These are phyloP conservation scores for Drosophila chauvacae DNA, from an alignment of 1,140 invertebrate species.

Conservation along the genomic window DNA sequence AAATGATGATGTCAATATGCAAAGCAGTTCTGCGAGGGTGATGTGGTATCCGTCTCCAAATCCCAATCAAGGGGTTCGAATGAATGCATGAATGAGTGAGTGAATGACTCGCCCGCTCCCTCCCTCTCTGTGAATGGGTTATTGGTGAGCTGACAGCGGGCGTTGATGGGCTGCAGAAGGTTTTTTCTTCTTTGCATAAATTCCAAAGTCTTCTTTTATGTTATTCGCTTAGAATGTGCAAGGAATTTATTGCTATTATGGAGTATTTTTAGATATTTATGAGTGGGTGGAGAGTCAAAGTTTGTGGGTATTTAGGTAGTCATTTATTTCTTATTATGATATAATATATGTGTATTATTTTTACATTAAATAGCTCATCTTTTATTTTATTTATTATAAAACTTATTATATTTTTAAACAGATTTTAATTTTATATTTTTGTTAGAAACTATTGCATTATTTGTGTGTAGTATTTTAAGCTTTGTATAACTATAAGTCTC, in stretches of 20 bases:
- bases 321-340: not conserved
- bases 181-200: conserved; percentile 4
- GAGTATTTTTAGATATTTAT: not conserved
- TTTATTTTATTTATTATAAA: not conserved
- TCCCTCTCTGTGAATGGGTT: conserved; percentile 35
- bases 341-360: not conserved
- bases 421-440: no score
- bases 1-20: conserved; percentile 82
- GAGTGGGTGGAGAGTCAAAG: not conserved
- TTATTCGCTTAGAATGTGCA: not conserved
- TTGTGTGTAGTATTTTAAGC: no score
- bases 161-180: conserved; percentile 23
- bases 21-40: conserved; percentile 61
- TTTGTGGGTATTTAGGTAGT: not conserved
- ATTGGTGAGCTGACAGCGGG: conserved; percentile 49
- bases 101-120: conserved; percentile 1
- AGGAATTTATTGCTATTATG: not conserved
- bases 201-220: conserved; percentile 1
- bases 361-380: not conserved
- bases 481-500: no score
- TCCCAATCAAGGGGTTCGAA: conserved; percentile 21
- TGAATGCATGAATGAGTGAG: conserved; percentile 25
- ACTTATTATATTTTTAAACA: no score
- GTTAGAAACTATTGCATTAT: no score
- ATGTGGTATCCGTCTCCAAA: conserved; percentile 11